A percentile compares a stretch with the other conserved stretches of the same genome.
Evolutionary conservation across 1,140 invertebrate species (phyloP).

Genomic region (Triops cancriformis): DNA sequence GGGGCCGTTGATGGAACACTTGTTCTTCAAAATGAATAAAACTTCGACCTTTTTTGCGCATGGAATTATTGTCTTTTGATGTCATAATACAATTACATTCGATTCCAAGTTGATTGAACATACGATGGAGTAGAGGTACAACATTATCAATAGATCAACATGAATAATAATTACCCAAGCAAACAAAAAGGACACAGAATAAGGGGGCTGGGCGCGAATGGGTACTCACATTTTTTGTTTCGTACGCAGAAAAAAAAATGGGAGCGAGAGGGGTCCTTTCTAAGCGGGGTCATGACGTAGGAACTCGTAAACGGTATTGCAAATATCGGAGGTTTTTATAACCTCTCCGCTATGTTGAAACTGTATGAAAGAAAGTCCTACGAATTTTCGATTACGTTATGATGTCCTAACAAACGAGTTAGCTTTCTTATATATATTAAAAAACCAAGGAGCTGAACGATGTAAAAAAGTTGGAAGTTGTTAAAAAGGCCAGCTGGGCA

Average conservation of each 20-base stretch:
- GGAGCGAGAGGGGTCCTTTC: neutral
- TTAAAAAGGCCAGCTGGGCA: conserved; percentile 2
- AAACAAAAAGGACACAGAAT: neutral
- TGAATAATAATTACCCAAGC: conserved; percentile 6
- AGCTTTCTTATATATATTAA: neutral
- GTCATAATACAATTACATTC: neutral
- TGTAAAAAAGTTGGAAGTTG: conserved; percentile 11
- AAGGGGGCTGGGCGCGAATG: neutral
- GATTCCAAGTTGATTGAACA: conserved; percentile 7
- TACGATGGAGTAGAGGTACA: conserved; percentile 10
- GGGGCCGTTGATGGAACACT: neutral
- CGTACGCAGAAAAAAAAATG: neutral
- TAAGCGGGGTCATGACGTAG: neutral
- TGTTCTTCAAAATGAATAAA: neutral
- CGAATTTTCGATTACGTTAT: neutral
- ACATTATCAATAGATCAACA: conserved; percentile 1
- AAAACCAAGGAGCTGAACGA: conserved; percentile 2
- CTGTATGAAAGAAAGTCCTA: neutral
- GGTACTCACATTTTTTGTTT: neutral
- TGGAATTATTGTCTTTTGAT: neutral
- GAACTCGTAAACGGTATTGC: neutral
- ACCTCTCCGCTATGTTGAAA: neutral
- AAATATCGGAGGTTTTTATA: neutral
- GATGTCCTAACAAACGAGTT: neutral
- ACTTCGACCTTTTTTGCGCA: neutral